Conservation (phyloP, 2,888 invertebrate genomes). For the Drosophila aldrichi region DNA sequence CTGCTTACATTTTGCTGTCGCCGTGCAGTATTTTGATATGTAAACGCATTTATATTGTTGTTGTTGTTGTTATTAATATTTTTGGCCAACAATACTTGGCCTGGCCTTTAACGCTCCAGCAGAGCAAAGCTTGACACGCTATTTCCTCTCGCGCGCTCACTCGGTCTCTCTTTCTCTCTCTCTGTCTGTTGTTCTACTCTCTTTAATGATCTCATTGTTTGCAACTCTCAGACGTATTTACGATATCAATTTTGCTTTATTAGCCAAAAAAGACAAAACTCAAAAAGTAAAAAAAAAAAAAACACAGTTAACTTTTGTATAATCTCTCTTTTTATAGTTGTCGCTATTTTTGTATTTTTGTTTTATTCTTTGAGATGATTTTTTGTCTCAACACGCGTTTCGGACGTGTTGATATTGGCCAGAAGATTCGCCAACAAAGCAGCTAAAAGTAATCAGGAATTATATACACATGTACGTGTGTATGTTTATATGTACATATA, state of each 20-base stretch:
- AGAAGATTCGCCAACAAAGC: slow-evolving; percentile 61
- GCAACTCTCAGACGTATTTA: slow-evolving; percentile 53
- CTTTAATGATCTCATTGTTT: slow-evolving; percentile 65
- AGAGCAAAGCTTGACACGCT: slow-evolving; percentile 55
- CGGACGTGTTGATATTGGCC: slow-evolving; percentile 60
- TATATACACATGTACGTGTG: background rate
- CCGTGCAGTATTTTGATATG: slow-evolving; percentile 48
- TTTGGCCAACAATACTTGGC: slow-evolving; percentile 46
- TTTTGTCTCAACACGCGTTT: slow-evolving; percentile 49
- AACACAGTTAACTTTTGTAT: slow-evolving; percentile 55
- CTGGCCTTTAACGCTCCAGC: slow-evolving; percentile 62
- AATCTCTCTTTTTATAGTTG: slow-evolving; percentile 38
- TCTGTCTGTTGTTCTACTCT: slow-evolving; percentile 5
- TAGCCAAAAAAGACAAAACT: slow-evolving; percentile 61
- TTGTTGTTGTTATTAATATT: slow-evolving; percentile 39
- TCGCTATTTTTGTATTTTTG: slow-evolving; percentile 24
- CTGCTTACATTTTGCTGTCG: slow-evolving; percentile 35
- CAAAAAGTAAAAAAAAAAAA: slow-evolving; percentile 31
- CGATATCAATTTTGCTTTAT: slow-evolving; percentile 79
- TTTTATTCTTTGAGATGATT: slow-evolving; percentile 35
- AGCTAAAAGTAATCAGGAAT: slow-evolving; percentile 26
- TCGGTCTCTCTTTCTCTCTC: slow-evolving; percentile 10
- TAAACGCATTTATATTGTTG: slow-evolving; percentile 41
- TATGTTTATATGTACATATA: no score
- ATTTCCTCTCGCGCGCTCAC: slow-evolving; percentile 12